Evolutionary conservation across 2,113 vertebrate genomes (phyloP).

Genomic region (Azemiops feae): DNA sequence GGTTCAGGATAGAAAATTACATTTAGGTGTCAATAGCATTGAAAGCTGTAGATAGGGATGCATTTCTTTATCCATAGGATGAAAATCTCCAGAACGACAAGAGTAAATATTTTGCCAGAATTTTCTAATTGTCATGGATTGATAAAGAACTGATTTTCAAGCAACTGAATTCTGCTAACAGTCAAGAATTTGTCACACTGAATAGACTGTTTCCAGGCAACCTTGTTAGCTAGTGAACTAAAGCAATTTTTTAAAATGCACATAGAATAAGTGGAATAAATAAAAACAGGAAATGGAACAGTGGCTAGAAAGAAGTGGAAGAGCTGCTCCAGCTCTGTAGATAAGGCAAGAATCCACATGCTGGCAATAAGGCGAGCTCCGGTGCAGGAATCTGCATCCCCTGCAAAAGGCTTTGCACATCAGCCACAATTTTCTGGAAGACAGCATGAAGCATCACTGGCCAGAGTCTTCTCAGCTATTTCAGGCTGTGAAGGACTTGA

Average conservation of each 20-base stretch:
- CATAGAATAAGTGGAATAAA: conserved; percentile 32
- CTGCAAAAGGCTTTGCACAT: not conserved
- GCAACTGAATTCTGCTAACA: not conserved
- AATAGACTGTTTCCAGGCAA: conserved; percentile 67
- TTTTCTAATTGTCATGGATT: not conserved
- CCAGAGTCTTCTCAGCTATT: not conserved
- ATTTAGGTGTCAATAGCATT: not conserved
- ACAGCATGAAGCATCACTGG: not conserved
- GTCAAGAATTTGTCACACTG: conserved; percentile 31
- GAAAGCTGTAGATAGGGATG: not conserved
- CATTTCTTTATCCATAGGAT: not conserved
- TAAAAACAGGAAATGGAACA: not conserved
- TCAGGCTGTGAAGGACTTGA: not conserved
- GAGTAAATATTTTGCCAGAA: not conserved
- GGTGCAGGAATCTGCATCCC: not conserved
- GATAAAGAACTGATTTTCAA: not conserved
- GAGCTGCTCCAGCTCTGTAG: not conserved
- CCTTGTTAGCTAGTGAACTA: conserved; percentile 21
- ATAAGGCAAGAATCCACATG: too few relatives aligned
- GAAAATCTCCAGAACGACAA: not conserved
- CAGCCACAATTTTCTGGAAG: not conserved
- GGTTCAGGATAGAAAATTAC: not conserved
- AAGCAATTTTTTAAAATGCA: conserved; percentile 28
- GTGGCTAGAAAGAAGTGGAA: not conserved
- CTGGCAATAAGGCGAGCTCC: not conserved